A percentile compares a stretch with the other conserved stretches of the same genome.
These are phyloP conservation scores for Onychostoma macrolepis DNA, from an alignment of 2,113 vertebrate species.

Conservation along the genomic window DNA sequence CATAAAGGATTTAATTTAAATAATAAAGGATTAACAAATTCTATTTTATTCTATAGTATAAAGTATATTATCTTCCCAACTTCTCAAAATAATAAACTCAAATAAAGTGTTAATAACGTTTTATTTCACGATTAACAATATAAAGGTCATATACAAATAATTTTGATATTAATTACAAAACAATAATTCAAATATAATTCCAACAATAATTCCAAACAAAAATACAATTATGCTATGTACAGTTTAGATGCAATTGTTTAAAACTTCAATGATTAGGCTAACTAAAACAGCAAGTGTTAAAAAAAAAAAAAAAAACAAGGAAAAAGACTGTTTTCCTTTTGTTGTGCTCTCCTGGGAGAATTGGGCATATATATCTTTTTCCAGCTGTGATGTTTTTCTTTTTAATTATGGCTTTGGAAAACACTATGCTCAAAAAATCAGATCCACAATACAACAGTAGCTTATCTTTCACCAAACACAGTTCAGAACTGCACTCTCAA, in stretches of 20 bases:
- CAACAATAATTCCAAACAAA: conserved; percentile 55
- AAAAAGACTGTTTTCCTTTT: neutral
- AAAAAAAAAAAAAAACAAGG: neutral
- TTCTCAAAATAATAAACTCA: neutral
- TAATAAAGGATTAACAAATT: neutral
- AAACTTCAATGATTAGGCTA: conserved; percentile 32
- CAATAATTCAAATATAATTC: conserved; percentile 55
- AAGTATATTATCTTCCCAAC: neutral
- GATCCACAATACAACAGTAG: conserved; percentile 26
- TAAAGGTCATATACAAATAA: conserved; percentile 63
- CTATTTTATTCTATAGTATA: neutral
- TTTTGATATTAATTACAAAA: conserved; percentile 67
- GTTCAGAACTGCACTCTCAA: conserved; percentile 8
- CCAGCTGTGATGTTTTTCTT: neutral
- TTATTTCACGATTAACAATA: conserved; percentile 67
- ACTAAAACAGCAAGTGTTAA: conserved; percentile 17
- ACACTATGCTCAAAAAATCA: neutral
- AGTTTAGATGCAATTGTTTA: conserved; percentile 46
- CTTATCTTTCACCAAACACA: conserved; percentile 8
- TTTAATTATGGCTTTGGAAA: conserved; percentile 6
- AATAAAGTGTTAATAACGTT: conserved; percentile 44
- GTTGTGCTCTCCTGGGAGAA: neutral
- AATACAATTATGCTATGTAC: conserved; percentile 59
- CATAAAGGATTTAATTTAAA: neutral
- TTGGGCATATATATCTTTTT: neutral